Percentiles rank a stretch among this genome's conserved stretches.
phyloP scores from a whole-genome alignment of 2,888 invertebrate species.

The Meloe dianella region DNA sequence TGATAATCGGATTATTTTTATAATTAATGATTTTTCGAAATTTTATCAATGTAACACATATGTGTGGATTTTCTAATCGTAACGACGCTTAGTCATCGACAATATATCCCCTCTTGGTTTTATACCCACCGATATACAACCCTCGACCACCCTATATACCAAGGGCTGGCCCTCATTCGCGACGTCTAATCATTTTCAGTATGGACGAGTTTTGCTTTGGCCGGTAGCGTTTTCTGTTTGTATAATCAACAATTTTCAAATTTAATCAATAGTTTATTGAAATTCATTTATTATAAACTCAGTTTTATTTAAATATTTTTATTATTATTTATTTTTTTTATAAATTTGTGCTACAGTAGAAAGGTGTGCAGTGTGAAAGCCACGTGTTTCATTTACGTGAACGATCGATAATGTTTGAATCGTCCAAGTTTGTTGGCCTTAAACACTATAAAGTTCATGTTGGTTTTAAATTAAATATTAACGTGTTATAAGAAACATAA shows the following conservation, averaged over 20 bases:
- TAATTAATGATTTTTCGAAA: constrained; percentile 1
- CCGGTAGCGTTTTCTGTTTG: constrained; percentile 38
- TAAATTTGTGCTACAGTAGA: too few relatives aligned
- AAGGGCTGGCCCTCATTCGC: constrained; percentile 52
- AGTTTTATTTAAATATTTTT: neutral
- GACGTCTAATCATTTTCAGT: constrained; percentile 57
- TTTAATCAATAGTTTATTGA: neutral
- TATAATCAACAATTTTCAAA: neutral
- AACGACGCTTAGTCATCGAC: constrained; percentile 47
- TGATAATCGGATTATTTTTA: neutral
- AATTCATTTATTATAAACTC: too few relatives aligned
- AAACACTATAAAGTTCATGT: neutral
- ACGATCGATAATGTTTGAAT: constrained; percentile 26
- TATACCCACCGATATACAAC: constrained; percentile 41
- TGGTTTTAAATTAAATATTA: neutral
- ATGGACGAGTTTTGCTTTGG: constrained; percentile 48
- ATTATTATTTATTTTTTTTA: too few relatives aligned
- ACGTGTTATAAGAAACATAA: neutral
- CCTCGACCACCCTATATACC: constrained; percentile 44
- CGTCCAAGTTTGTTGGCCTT: constrained; percentile 6
- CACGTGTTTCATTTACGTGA: constrained; percentile 24
- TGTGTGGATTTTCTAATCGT: constrained; percentile 2
- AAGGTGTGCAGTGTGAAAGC: constrained; percentile 17
- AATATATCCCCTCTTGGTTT: constrained; percentile 26
- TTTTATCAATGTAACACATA: neutral